Percentiles rank a stretch among this genome's conserved stretches.
Conservation (phyloP, 2,113 vertebrate genomes). For the Hoplias malabaricus region DNA sequence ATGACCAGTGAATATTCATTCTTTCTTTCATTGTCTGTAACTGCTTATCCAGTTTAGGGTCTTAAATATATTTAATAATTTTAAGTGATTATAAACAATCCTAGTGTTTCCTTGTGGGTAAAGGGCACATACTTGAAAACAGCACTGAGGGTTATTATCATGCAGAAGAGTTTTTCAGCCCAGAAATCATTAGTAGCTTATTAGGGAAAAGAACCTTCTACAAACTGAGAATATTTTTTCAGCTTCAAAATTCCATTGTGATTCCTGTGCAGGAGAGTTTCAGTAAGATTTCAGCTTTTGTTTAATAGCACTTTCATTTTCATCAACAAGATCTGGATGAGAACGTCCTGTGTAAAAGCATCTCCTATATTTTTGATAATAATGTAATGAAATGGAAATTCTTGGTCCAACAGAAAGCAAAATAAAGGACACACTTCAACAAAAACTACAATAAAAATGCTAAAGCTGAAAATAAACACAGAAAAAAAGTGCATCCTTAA, state of each 20-base stretch:
- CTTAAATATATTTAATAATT: no score
- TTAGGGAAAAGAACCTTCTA: background rate
- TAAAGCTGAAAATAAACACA: no score
- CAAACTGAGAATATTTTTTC: background rate
- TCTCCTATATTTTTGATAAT: background rate
- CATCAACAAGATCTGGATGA: background rate
- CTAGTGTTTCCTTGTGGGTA: no score
- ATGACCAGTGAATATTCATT: no score
- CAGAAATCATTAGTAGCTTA: slow-evolving; percentile 2
- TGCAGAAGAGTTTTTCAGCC: background rate
- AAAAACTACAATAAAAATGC: no score
- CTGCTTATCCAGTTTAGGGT: background rate
- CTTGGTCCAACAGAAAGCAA: no score
- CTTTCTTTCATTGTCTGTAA: no score
- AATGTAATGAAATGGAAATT: no score
- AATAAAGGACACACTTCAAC: no score
- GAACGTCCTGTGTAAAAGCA: background rate
- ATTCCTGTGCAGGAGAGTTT: background rate
- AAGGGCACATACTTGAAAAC: background rate
- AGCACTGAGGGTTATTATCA: background rate
- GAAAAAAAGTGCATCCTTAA: no score
- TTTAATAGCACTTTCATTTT: background rate
- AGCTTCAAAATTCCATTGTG: background rate
- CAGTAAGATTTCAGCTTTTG: background rate
- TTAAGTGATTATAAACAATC: no score